Conservation (phyloP, 2,113 vertebrate genomes). For the Oophaga pumilio region DNA sequence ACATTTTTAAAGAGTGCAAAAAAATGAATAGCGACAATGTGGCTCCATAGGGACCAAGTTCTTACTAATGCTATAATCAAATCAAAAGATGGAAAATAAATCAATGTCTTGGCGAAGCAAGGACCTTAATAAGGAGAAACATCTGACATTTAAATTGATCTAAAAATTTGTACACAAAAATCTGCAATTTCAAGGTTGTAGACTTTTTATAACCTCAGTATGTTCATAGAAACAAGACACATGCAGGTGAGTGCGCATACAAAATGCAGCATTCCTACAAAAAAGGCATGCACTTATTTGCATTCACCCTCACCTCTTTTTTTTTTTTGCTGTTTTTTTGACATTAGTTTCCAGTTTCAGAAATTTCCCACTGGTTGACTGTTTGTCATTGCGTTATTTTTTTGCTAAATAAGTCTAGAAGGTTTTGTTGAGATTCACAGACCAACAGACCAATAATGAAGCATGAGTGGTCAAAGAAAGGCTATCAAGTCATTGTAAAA, state of each 20-base stretch:
- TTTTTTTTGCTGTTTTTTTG: not conserved
- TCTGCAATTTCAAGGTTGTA: not conserved
- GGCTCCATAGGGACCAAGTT: not conserved
- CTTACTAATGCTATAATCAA: too few species aligned
- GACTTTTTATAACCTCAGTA: not conserved
- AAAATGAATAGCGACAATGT: not conserved
- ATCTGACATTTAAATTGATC: not conserved
- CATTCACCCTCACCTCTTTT: slow-evolving; percentile 40
- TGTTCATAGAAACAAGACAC: not conserved
- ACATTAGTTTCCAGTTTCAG: not conserved
- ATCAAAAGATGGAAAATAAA: too few species aligned
- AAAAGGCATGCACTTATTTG: slow-evolving; percentile 8
- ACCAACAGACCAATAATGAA: not conserved
- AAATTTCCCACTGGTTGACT: not conserved
- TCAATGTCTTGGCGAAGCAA: not conserved
- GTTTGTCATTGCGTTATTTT: not conserved
- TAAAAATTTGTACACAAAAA: not conserved
- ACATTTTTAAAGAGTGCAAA: not conserved
- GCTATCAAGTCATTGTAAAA: slow-evolving; percentile 29
- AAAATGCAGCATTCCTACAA: not conserved
- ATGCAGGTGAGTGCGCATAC: not conserved
- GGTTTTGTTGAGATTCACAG: not conserved
- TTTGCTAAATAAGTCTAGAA: not conserved
- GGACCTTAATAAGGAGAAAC: not conserved
- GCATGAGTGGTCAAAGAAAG: not conserved